Conservation (phyloP, 1,140 invertebrate genomes). For the Sinella curviseta region DNA sequence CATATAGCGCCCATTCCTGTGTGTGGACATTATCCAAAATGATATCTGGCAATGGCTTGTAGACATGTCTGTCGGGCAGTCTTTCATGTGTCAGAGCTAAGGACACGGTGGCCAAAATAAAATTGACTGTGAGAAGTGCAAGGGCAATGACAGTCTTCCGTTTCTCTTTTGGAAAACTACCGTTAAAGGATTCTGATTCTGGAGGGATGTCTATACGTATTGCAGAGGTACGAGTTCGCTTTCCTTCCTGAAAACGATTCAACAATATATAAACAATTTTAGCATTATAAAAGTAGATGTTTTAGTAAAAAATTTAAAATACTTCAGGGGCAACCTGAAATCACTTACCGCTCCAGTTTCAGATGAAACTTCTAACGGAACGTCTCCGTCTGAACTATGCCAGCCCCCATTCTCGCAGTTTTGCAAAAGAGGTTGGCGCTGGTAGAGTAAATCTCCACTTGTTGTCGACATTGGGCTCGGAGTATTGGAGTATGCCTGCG, state of each 20-base stretch:
- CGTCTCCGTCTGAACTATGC: constrained; percentile 25
- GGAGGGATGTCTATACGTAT: constrained; percentile 62
- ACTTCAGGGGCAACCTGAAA: background rate
- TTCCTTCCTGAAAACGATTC: constrained; percentile 37
- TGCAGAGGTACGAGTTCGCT: constrained; percentile 48
- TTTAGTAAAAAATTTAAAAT: too few relatives aligned
- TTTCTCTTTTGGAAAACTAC: constrained; percentile 68
- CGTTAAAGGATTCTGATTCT: constrained; percentile 15
- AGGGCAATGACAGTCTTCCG: constrained; percentile 70
- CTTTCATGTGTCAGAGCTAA: constrained; percentile 81
- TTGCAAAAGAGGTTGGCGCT: constrained; percentile 46
- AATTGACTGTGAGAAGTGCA: constrained; percentile 64
- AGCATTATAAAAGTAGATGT: too few relatives aligned
- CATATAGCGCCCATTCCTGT: constrained; percentile 74
- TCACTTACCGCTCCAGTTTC: constrained; percentile 1
- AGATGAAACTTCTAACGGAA: background rate
- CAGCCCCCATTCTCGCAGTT: constrained; percentile 44
- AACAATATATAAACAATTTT: constrained; percentile 22
- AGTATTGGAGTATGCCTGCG: constrained; percentile 33
- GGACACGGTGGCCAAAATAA: constrained; percentile 66
- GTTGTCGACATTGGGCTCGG: constrained; percentile 47
- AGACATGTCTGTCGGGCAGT: constrained; percentile 70
- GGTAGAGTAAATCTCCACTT: constrained; percentile 45
- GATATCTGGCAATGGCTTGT: constrained; percentile 75
- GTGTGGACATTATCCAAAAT: constrained; percentile 68